Evolutionary conservation across 2,113 vertebrate genomes (phyloP).

Genomic region (Solea senegalensis): DNA sequence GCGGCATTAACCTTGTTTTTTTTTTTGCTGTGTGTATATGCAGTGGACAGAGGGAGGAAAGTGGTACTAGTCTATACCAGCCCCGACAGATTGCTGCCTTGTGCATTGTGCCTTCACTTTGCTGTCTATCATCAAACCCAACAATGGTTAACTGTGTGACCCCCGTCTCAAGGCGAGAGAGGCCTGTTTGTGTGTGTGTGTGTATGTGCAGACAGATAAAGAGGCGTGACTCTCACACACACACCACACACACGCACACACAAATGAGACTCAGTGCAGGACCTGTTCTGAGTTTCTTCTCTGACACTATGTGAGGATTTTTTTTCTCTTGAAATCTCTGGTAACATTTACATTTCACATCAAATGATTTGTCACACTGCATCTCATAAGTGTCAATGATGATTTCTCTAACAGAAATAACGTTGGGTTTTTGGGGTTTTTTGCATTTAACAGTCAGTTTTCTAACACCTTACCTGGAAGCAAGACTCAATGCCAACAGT

Average conservation of each 20-base stretch:
- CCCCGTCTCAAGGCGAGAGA: constrained; percentile 59
- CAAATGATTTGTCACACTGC: neutral
- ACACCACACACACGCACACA: constrained; percentile 29
- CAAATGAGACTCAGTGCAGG: too few relatives aligned
- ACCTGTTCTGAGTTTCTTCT: constrained; percentile 29
- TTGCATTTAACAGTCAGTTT: constrained; percentile 7
- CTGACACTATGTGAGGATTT: constrained; percentile 9
- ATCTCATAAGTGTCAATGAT: neutral
- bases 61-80: constrained; percentile 67
- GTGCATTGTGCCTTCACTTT: constrained; percentile 63
- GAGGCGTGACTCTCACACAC: constrained; percentile 36
- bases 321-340: constrained; percentile 16
- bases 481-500: constrained; percentile 4
- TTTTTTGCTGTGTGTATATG: constrained; percentile 2
- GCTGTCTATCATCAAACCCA: constrained; percentile 62
- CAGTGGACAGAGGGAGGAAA: neutral
- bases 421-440: too few relatives aligned
- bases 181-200: too few relatives aligned
- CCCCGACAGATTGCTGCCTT: constrained; percentile 55
- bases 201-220: constrained; percentile 63
- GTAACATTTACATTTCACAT: constrained; percentile 8
- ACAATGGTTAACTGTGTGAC: constrained; percentile 75
- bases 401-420: too few relatives aligned
- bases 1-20: neutral
- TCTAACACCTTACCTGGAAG: constrained; percentile 5